Evolutionary conservation across 92 coral and sea anemone species (phyloP), one percentile per base, ranked within the genome.

Genomic region (Actinernus sp.): DNA sequence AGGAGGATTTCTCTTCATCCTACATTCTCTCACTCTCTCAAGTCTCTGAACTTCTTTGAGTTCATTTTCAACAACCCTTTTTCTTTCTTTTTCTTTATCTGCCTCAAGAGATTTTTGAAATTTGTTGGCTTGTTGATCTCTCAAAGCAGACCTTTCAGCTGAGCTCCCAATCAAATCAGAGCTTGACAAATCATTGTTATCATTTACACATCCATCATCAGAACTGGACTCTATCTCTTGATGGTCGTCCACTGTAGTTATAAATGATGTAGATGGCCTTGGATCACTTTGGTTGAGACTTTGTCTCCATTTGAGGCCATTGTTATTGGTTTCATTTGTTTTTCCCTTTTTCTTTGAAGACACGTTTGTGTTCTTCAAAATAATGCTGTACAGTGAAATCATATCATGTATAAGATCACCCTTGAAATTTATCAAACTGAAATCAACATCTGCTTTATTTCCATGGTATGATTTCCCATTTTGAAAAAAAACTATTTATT

Each of bases 361-460:
- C 14, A 34, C 41, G 86, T 44, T 70, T 79, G 44, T 61, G 30
- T 34, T 25, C 37, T 37, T 70, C 79, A 23, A 59, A 31, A 45
- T 80, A 80, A 27, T 21, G 20, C 61, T 71, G 74, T 31, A 80
- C 57, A 30, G 73, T 53, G 20, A 80, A 80, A 54, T 51, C 67
- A n/a, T 4, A 26, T 34, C 47, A 61, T 39, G 33, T 17, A 68
- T 49, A 30, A 58, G 19, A 13, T 79, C 77, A 17, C 66, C 71
- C 58, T 50, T 58, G 62, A 79, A 68, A 48, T 70, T 69, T 34
- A 70, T 46, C 25, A 69, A 51, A 25, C 50, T 49, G 44, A 78
- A 68, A 11, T 25, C 57, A 62, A 55, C 61, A 24, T 79, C 55
- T 21, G 26, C 24, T 32, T 44, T 72, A 43, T 14, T 26, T 24